Evolutionary conservation across 1,140 invertebrate species (phyloP), one percentile per base, ranked within the genome.

Genomic region (Ips typographus): DNA sequence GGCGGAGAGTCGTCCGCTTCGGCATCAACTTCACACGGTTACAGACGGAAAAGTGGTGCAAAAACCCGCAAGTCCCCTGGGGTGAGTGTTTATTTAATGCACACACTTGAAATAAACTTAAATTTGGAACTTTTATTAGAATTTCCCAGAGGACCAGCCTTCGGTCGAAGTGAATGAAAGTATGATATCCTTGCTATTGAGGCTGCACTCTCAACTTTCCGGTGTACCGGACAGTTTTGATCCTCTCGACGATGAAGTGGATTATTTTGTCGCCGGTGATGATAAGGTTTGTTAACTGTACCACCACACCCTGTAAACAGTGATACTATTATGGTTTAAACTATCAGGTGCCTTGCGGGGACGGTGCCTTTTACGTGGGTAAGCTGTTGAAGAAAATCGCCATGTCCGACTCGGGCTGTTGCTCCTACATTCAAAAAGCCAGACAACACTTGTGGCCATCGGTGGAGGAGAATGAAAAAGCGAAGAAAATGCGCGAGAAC

Each of bases 201-300:
- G 95, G 80, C 83, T 98, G n/a, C 95, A 98, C 81, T 93, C 93
- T 0, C 94, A 97, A 78, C 81, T 98, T 7, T 92, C 91, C 0
- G 92, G 91, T 2, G 83, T 87, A 44, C 86, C 91, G 3, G 92
- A 95, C 77, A 94, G 91, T 71, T 96, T 88, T 75, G 84, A 85
- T 73, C 83, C 84, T 0, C 84, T 87, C n/a, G 80, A 82, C 42
- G 78, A 77, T 74, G 70, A 82, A 75, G 73, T 77, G 73, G 63
- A 78, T 75, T 65, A 73, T 65, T 71, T 71, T 57, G 57, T 59
- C 5, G 56, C 62, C 4, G 69, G 61, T 6, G 68, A 71, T 40
- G 68, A 65, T 52, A 70, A 70, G 51, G 68, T 68, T 59, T 39
- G 1, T n/a, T 56, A 41, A 59, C 77, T 77, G 3, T 42, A 59